A percentile compares a stretch with the other conserved stretches of the same genome.
Evolutionary conservation across 1,140 invertebrate species (phyloP).

Genomic region (Brachionus asplanchnoidis): DNA sequence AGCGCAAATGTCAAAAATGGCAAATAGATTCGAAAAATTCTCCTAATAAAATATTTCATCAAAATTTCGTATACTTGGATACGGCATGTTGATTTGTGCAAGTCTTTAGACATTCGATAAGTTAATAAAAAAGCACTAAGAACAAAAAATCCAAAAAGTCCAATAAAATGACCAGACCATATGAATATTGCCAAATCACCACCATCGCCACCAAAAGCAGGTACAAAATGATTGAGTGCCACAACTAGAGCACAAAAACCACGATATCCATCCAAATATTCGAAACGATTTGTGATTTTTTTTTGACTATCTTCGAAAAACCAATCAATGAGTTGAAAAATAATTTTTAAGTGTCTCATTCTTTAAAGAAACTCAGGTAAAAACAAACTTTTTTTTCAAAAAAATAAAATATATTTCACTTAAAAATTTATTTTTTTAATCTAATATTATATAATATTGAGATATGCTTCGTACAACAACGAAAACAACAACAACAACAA

Average conservation of each 20-base stretch:
- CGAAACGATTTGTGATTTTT: neutral
- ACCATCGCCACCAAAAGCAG: neutral
- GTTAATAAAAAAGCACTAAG: neutral
- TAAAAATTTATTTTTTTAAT: neutral
- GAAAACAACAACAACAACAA: too few relatives aligned
- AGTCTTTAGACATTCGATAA: slow-evolving; percentile 18
- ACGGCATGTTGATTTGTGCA: neutral
- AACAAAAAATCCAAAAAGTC: slow-evolving; percentile 13
- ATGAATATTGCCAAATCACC: neutral
- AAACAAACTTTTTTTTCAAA: neutral
- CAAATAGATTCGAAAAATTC: slow-evolving; percentile 7
- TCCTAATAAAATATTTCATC: neutral
- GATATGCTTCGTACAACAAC: too few relatives aligned
- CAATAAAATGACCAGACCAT: neutral
- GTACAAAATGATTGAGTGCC: neutral
- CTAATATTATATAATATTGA: too few relatives aligned
- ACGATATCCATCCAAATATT: neutral
- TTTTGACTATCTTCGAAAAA: slow-evolving; percentile 25
- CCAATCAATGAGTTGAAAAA: neutral
- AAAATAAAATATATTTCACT: neutral
- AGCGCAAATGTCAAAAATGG: neutral
- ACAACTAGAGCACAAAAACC: slow-evolving; percentile 11
- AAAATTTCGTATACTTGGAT: neutral
- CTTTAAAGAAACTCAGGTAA: neutral
- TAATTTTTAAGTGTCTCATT: too few relatives aligned